These are phyloP conservation scores for Styela clava DNA, from an alignment of 23 tunicate species.

Conservation along the genomic window DNA sequence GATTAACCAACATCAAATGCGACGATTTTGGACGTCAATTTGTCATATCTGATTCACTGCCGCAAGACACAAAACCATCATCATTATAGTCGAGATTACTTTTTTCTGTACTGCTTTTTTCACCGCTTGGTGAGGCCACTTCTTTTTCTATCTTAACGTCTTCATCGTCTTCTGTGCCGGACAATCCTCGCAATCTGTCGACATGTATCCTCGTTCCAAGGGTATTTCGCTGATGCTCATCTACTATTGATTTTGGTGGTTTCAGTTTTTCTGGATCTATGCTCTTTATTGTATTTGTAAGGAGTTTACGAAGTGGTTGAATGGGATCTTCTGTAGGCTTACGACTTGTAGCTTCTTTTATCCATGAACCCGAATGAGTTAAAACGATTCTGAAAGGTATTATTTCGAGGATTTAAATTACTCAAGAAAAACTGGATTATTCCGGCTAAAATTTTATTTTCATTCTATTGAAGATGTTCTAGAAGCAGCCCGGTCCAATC, in stretches of 20 bases:
- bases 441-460: too few relatives aligned
- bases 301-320: not conserved
- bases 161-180: not conserved
- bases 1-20: too few relatives aligned
- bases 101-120: not conserved
- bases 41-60: too few relatives aligned
- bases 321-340: not conserved
- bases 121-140: not conserved
- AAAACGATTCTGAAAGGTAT: not conserved
- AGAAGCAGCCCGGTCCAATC: too few relatives aligned
- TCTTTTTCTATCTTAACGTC: not conserved
- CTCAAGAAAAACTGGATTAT: too few relatives aligned
- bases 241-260: not conserved
- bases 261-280: not conserved
- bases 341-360: not conserved
- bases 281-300: not conserved
- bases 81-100: not conserved
- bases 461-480: too few relatives aligned
- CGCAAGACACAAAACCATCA: conserved; percentile 12
- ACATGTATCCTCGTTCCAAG: not conserved
- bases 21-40: too few relatives aligned
- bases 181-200: not conserved
- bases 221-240: not conserved
- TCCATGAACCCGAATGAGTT: not conserved
- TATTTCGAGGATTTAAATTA: too few relatives aligned